These are phyloP conservation scores for Philereme transversata DNA, from an alignment of 2,888 invertebrate genomes.

Conservation along the genomic window DNA sequence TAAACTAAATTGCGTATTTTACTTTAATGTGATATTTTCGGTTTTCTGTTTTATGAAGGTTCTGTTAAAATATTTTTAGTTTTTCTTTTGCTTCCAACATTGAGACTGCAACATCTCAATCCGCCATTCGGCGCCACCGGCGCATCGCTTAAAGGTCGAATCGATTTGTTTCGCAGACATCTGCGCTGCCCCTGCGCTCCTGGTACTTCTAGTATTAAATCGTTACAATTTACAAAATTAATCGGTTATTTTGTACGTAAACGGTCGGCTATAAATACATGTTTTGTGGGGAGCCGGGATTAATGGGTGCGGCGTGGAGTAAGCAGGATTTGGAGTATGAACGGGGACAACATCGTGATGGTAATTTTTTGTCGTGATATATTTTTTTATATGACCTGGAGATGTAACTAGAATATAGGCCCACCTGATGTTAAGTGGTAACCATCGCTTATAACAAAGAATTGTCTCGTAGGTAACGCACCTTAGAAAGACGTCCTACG, in stretches of 20 bases:
- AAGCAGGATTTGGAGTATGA: conserved; percentile 20
- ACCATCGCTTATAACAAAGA: too few relatives aligned
- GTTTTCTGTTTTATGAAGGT: too few relatives aligned
- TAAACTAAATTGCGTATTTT: too few relatives aligned
- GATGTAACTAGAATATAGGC: too few relatives aligned
- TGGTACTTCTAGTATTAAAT: conserved; percentile 60
- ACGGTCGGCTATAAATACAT: conserved; percentile 63
- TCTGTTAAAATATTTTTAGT: not conserved
- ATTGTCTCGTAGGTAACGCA: too few relatives aligned
- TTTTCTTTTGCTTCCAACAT: not conserved
- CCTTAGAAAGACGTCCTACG: too few relatives aligned
- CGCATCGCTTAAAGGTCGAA: conserved; percentile 49
- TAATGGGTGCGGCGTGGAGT: conserved; percentile 44
- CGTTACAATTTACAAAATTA: conserved; percentile 74
- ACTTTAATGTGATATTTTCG: too few relatives aligned
- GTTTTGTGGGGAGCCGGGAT: conserved; percentile 49
- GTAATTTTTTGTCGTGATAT: not conserved
- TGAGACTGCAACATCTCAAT: conserved; percentile 30
- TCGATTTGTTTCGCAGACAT: conserved; percentile 53
- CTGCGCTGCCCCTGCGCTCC: conserved; percentile 53
- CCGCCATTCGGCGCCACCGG: conserved; percentile 39
- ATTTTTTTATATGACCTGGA: too few relatives aligned
- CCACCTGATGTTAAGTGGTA: too few relatives aligned
- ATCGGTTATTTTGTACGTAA: conserved; percentile 71
- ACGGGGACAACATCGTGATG: not conserved